A percentile compares a stretch with the other conserved stretches of the same genome.
These are phyloP conservation scores for Lagorchestes hirsutus DNA, from an alignment of 2,797 vertebrate species.

Conservation along the genomic window DNA sequence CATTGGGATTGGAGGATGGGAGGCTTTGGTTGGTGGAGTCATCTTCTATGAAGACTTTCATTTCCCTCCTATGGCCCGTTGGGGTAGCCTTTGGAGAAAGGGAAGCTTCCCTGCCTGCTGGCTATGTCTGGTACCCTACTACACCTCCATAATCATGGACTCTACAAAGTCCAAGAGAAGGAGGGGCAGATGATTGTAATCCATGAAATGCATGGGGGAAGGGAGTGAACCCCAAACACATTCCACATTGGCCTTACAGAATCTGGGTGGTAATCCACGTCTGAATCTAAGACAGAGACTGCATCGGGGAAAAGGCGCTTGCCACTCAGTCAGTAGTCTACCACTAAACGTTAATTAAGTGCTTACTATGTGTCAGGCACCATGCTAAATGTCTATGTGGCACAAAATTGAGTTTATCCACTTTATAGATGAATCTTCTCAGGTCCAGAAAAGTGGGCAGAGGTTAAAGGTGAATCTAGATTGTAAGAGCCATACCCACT, in stretches of 20 bases:
- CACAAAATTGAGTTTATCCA: not conserved
- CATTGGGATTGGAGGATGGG: not conserved
- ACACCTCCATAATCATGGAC: too few species aligned
- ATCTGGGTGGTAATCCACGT: too few species aligned
- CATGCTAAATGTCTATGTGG: not conserved
- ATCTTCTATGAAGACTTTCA: not conserved
- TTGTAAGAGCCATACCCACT: not conserved
- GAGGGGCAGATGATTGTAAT: not conserved
- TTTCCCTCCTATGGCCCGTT: not conserved
- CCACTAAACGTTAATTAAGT: not conserved
- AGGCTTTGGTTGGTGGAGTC: not conserved
- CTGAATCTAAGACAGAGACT: not conserved
- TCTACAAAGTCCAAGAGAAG: not conserved
- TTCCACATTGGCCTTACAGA: not conserved
- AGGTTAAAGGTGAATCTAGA: conserved; percentile 16
- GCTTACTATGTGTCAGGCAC: not conserved
- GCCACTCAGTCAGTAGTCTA: not conserved
- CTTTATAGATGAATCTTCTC: not conserved
- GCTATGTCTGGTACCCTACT: not conserved
- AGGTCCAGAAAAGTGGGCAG: conserved; percentile 28
- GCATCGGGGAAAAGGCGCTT: not conserved
- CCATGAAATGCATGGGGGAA: not conserved
- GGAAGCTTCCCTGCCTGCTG: not conserved
- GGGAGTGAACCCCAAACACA: not conserved
- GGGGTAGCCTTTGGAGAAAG: conserved; percentile 14